Conservation (phyloP, 53 echinoderm and acorn worm species). For the Holothuria scabra region DNA sequence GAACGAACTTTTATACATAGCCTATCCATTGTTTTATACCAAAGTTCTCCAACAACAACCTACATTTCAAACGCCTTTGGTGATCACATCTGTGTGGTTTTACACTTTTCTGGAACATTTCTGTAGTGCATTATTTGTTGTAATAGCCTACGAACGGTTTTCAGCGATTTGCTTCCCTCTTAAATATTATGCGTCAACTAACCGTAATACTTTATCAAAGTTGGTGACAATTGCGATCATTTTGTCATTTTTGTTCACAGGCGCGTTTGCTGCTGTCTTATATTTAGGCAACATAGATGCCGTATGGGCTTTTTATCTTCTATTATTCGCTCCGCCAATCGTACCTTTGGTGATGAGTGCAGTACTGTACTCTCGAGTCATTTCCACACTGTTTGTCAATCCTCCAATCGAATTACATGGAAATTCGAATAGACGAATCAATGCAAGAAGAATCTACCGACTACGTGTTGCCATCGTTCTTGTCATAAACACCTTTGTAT, state of each 20-base stretch:
- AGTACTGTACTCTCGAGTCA: neutral
- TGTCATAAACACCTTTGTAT: constrained; percentile 7
- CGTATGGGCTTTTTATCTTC: neutral
- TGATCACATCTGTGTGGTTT: constrained; percentile 18
- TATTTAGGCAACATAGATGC: neutral
- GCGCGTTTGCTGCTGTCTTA: neutral
- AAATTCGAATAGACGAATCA: neutral
- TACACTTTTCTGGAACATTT: constrained; percentile 12
- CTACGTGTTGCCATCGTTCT: neutral
- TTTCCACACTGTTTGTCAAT: neutral
- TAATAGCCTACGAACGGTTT: constrained; percentile 11
- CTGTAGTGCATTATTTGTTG: neutral
- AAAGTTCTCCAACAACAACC: neutral
- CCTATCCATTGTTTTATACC: neutral
- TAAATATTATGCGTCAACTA: neutral
- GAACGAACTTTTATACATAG: neutral
- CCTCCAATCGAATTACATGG: too few species aligned
- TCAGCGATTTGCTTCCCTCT: constrained; percentile 10
- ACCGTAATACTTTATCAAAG: neutral
- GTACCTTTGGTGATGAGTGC: neutral
- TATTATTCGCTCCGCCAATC: neutral
- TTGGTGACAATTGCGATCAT: neutral
- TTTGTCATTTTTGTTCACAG: neutral
- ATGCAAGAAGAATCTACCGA: neutral
- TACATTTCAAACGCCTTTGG: constrained; percentile 10